Conservation (phyloP, 2,113 vertebrate genomes). For the Bothrops jararaca region DNA sequence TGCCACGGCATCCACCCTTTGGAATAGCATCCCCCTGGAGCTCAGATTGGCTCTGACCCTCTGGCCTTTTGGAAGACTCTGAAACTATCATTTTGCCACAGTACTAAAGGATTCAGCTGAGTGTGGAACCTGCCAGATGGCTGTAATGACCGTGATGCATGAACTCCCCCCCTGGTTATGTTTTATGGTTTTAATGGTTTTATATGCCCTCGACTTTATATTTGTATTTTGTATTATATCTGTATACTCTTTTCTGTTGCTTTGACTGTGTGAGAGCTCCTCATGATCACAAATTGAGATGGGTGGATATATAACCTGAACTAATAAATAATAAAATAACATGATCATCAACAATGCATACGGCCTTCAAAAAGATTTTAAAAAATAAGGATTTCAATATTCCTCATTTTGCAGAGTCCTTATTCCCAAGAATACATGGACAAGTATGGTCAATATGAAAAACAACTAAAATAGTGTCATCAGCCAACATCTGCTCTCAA, state of each 20-base stretch:
- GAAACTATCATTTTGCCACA: neutral
- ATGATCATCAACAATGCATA: neutral
- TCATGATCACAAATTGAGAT: neutral
- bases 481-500: neutral
- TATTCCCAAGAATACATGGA: conserved; percentile 4
- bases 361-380: neutral
- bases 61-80: neutral
- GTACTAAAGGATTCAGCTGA: neutral
- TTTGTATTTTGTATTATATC: neutral
- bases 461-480: conserved; percentile 1
- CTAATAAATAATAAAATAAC: neutral
- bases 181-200: neutral
- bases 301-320: neutral
- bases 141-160: neutral
- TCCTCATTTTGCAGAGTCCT: neutral
- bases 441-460: neutral
- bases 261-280: neutral
- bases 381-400: neutral
- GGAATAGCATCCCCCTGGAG: neutral
- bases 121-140: neutral
- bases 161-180: neutral
- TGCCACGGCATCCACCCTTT: neutral
- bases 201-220: neutral
- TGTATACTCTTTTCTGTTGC: neutral
- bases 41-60: neutral